Evolutionary conservation across 2,888 invertebrate genomes (phyloP), one percentile per base, ranked within the genome.

Genomic region (Candidula unifasciata): DNA sequence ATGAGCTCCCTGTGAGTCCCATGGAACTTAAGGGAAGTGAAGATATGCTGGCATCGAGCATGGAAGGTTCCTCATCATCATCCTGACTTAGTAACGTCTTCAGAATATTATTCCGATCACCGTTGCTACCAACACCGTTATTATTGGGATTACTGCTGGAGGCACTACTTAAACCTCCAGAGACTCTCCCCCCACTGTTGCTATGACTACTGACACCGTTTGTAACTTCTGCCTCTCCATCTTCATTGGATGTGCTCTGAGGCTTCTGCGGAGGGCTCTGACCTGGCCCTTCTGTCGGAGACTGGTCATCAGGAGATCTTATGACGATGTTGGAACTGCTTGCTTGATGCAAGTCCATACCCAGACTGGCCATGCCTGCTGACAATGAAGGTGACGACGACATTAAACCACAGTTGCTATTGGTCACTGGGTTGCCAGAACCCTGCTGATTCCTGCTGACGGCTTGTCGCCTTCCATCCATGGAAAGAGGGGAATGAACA

Each of bases 81-180:
- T 95, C 95, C 91, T 96, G 95, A 91, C 96, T 96, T 88, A 96
- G 94, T 92, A 96, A 93, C 86, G 95, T 95, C 87, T 94, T 94
- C 64, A 94, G 90, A 85, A 94, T 90, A 52, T 89, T 80, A 87
- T 92, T 91, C 60, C 88, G 88, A 64, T 88, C 88, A 27, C 88
- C 87, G n/a, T 84, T 87, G 13, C 68, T 76, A 3, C 80, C 83
- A 16, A 44, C 60, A 8, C 60, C 57, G 0, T 8, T 54, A 24
- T 64, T 64, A 10, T 54, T 37, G 18, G 35, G 33, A 30, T 57
- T 68, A 1, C 10, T 44, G 8, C 64, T 82, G 21, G 30, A 30
- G 35, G 60, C 44, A 21, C 68, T 27, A 54, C 88, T 88, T 69
- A 87, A 87, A 30, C 87, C 86, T 33, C 85, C 87, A 21, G 73